A percentile compares a stretch with the other conserved stretches of the same genome.
These are phyloP conservation scores for Aspidapion aeneum DNA, from an alignment of 2,888 invertebrate species.

Conservation along the genomic window DNA sequence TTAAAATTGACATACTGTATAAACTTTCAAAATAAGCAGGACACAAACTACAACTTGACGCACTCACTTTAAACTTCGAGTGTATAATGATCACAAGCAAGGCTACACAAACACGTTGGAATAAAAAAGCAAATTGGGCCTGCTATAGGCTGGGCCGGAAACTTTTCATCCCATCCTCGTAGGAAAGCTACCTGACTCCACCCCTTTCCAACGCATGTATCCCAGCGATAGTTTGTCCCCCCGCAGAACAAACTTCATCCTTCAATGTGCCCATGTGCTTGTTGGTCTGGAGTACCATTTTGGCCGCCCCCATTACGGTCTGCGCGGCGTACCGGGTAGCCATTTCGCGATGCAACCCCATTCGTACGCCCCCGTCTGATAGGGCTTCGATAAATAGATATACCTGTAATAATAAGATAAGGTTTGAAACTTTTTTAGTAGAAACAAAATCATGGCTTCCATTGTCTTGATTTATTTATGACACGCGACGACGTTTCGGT, in stretches of 20 bases:
- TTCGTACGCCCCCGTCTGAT: conserved; percentile 89
- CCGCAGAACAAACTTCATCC: conserved; percentile 86
- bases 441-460: too few species aligned
- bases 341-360: conserved; percentile 79
- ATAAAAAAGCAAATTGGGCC: too few species aligned
- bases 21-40: too few species aligned
- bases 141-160: too few species aligned
- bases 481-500: too few species aligned
- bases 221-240: conserved; percentile 88
- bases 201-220: conserved; percentile 76
- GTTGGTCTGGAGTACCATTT: conserved; percentile 73
- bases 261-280: conserved; percentile 75
- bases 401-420: conserved; percentile 53
- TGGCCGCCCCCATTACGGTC: conserved; percentile 72
- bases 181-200: conserved; percentile 70
- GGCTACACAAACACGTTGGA: too few species aligned
- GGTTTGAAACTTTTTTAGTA: background rate
- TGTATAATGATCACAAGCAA: too few species aligned
- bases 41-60: too few species aligned
- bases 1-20: too few species aligned
- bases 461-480: too few species aligned
- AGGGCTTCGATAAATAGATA: conserved; percentile 88
- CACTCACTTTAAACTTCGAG: too few species aligned
- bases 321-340: conserved; percentile 82
- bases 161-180: too few species aligned